These are phyloP conservation scores for Pycnomerus fuliginosus DNA, from an alignment of 2,888 invertebrate species.

Conservation along the genomic window DNA sequence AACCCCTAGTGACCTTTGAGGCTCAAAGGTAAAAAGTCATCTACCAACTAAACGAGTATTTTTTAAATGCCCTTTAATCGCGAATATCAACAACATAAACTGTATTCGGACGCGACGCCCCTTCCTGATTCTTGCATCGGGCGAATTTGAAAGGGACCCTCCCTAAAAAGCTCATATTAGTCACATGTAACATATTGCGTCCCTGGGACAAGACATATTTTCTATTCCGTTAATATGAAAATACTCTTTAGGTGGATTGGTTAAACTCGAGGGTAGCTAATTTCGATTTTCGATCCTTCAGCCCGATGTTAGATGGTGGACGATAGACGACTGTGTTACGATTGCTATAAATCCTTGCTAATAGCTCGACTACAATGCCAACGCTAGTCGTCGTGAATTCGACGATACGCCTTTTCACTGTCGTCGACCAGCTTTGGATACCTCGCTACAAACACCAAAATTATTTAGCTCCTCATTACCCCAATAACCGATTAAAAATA, in stretches of 20 bases:
- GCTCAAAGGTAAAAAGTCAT: conserved; percentile 48
- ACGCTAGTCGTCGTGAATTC: conserved; percentile 50
- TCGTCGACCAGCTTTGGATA: conserved; percentile 45
- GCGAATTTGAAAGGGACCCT: conserved; percentile 31
- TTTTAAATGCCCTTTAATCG: conserved; percentile 38
- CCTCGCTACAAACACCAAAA: conserved; percentile 29
- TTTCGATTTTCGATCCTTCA: conserved; percentile 11
- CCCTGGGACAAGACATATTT: conserved; percentile 13
- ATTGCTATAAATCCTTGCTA: conserved; percentile 54
- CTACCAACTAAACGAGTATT: conserved; percentile 33
- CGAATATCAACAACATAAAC: conserved; percentile 33
- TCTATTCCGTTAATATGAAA: conserved; percentile 16
- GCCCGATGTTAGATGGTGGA: conserved; percentile 18
- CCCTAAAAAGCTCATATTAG: conserved; percentile 39
- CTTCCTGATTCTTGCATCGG: conserved; percentile 19
- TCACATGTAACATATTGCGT: conserved; percentile 27
- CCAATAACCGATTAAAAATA: too few species aligned
- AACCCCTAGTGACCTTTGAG: conserved; percentile 50
- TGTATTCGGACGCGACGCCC: conserved; percentile 19
- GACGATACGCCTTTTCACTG: conserved; percentile 54
- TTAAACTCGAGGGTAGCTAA: too few species aligned
- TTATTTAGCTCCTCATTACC: conserved; percentile 22
- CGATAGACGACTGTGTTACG: conserved; percentile 46
- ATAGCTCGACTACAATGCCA: conserved; percentile 53
- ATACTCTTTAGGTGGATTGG: too few species aligned